Evolutionary conservation across 2,797 vertebrate species (phyloP).

Genomic region (Glyptemys insculpta): DNA sequence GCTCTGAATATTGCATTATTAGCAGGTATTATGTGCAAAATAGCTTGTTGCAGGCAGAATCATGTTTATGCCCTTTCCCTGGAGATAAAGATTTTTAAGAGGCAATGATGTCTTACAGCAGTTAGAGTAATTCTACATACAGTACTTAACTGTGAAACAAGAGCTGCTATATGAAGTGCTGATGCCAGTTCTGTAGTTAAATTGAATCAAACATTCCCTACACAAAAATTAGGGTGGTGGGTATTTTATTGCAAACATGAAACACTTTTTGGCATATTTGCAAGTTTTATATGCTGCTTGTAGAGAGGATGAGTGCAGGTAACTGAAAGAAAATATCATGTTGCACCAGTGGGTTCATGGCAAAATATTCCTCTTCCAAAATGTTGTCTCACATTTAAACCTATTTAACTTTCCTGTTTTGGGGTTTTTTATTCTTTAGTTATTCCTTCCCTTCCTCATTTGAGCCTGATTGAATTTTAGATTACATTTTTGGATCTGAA

Average conservation of each 20-base stretch:
- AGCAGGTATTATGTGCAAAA: neutral
- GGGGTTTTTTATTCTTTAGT: neutral
- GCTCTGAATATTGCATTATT: neutral
- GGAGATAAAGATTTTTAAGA: slow-evolving; percentile 14
- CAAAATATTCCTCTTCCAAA: neutral
- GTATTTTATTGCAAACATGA: accelerated
- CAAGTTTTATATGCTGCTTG: neutral
- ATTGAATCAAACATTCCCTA: neutral
- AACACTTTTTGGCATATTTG: neutral
- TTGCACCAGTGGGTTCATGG: neutral
- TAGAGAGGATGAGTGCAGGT: neutral
- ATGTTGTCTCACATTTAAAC: neutral
- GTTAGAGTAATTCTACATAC: slow-evolving; percentile 76
- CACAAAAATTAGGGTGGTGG: neutral
- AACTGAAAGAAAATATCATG: neutral
- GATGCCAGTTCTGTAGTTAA: neutral
- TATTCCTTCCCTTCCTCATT: neutral
- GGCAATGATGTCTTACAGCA: slow-evolving; percentile 79
- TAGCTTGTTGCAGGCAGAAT: slow-evolving; percentile 6
- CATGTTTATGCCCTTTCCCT: slow-evolving; percentile 4
- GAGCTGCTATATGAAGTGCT: neutral
- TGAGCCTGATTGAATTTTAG: neutral
- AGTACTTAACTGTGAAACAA: slow-evolving; percentile 10
- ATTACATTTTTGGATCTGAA: neutral
- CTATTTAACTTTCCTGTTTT: neutral